Conservation (phyloP, 2,888 invertebrate species). For the Andrena flavipes region DNA sequence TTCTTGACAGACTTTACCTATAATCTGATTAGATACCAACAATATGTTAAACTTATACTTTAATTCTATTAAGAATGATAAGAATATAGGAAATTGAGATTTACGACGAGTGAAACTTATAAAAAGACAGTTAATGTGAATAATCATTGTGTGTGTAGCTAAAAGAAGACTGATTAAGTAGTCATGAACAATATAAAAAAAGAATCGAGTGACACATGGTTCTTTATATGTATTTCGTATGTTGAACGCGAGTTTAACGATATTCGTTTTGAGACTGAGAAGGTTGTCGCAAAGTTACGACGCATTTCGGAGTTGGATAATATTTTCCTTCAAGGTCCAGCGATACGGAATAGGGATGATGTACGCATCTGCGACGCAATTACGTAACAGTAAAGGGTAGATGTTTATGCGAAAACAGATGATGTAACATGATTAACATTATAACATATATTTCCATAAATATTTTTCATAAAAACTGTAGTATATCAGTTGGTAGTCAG, state of each 20-base stretch:
- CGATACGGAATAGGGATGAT: too few species aligned
- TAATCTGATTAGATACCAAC: neutral
- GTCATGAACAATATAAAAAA: neutral
- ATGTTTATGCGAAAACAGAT: neutral
- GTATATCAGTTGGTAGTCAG: too few species aligned
- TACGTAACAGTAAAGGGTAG: neutral
- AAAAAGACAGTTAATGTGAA: neutral
- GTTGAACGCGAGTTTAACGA: too few species aligned
- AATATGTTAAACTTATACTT: neutral
- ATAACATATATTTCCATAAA: neutral
- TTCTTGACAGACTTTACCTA: neutral
- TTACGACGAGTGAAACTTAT: neutral
- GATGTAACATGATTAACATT: neutral
- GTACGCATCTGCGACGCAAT: neutral
- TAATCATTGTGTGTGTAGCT: neutral
- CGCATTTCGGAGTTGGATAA: constrained; percentile 28
- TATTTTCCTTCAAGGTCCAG: neutral
- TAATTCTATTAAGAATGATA: neutral
- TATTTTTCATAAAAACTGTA: too few species aligned
- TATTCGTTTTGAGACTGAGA: neutral
- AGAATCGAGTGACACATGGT: neutral
- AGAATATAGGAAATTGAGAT: neutral
- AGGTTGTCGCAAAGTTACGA: constrained; percentile 28
- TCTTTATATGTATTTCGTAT: too few species aligned
- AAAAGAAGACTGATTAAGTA: neutral